Conservation (phyloP, 35 echinoderm and acorn worm genomes). For the Diadema setosum region DNA sequence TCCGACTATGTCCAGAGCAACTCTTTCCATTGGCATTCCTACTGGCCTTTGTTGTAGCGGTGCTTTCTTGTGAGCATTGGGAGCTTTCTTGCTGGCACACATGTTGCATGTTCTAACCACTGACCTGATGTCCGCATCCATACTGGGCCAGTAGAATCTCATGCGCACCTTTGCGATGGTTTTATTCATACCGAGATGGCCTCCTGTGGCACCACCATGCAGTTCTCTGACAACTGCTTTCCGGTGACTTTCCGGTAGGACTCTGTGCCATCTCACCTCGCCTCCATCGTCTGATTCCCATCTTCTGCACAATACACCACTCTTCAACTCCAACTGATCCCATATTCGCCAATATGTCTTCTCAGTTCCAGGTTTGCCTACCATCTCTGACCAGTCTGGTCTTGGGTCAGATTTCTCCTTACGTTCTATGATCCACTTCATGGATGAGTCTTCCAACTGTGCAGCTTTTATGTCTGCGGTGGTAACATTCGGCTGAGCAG, state of each 20-base stretch:
- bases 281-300: slow-evolving; percentile 46
- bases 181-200: background rate
- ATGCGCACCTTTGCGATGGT: background rate
- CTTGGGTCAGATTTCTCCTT: background rate
- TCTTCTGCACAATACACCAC: background rate
- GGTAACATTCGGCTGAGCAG: background rate
- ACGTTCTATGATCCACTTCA: background rate
- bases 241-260: background rate
- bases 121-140: background rate
- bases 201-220: background rate
- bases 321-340: background rate
- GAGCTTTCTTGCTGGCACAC: background rate
- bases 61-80: background rate
- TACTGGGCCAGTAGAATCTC: background rate
- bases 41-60: background rate
- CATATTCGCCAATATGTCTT: background rate
- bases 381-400: background rate
- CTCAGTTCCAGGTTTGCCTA: background rate
- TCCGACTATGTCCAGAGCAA: too few relatives aligned
- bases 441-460: background rate
- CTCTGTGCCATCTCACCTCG: background rate
- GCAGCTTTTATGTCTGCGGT: background rate
- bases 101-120: background rate
- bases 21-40: too few relatives aligned
- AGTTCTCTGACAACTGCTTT: background rate